Percentiles rank a stretch among this genome's conserved stretches.
Conservation (phyloP, 1,140 invertebrate species). For the Drosophila santomea region DNA sequence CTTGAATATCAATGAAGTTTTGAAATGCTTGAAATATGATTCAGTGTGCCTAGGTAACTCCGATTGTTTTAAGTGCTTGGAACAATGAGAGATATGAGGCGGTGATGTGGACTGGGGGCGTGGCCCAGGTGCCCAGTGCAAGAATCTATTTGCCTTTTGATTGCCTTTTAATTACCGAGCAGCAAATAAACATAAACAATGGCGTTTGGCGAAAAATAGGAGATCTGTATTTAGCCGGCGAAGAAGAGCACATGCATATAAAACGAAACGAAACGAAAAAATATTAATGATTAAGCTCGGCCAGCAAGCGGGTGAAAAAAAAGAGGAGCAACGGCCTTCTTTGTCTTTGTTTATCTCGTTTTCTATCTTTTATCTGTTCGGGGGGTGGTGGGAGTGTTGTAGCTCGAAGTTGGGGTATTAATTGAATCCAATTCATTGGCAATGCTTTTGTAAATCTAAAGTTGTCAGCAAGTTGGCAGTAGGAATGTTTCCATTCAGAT, state of each 20-base stretch:
- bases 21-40: too few relatives aligned
- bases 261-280: slow-evolving; percentile 9
- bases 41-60: too few relatives aligned
- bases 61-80: background rate
- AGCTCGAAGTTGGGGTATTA: background rate
- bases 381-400: too few relatives aligned
- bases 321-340: slow-evolving; percentile 29
- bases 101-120: background rate
- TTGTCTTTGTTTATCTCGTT: slow-evolving; percentile 29
- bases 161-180: slow-evolving; percentile 77
- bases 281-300: slow-evolving; percentile 35
- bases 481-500: background rate
- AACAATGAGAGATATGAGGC: background rate
- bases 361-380: background rate
- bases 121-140: slow-evolving; percentile 23
- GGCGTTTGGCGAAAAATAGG: slow-evolving; percentile 18
- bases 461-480: too few relatives aligned
- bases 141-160: slow-evolving; percentile 62
- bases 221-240: slow-evolving; percentile 36
- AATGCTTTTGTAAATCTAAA: too few relatives aligned
- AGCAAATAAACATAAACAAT: slow-evolving; percentile 76
- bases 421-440: slow-evolving; percentile 11
- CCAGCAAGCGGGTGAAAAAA: background rate
- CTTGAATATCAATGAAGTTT: too few relatives aligned
- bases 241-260: slow-evolving; percentile 3